Evolutionary conservation across 1,140 invertebrate species (phyloP).

Genomic region (Hycleus cichorii): DNA sequence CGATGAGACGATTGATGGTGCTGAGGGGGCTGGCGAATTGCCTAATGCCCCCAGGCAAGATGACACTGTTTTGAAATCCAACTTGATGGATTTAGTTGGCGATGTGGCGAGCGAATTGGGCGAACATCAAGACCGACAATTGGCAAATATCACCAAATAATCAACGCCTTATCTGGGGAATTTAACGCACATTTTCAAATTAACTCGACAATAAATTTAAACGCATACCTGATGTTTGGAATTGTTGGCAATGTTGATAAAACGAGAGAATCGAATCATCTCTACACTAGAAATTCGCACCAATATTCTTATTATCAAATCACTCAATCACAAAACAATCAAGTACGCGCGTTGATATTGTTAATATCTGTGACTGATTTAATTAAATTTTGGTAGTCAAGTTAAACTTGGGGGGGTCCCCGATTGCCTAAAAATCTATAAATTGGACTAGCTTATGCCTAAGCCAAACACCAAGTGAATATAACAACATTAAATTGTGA

Average conservation of each 20-base stretch:
- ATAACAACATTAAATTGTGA: slow-evolving; percentile 44
- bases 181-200: too few relatives aligned
- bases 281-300: too few relatives aligned
- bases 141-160: too few relatives aligned
- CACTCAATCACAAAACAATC: slow-evolving; percentile 35
- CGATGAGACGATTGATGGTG: slow-evolving; percentile 11
- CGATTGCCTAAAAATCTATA: slow-evolving; percentile 1
- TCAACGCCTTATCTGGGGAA: too few relatives aligned
- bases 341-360: slow-evolving; percentile 37
- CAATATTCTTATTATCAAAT: too few relatives aligned
- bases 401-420: slow-evolving; percentile 33
- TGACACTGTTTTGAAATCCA: slow-evolving; percentile 49
- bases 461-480: slow-evolving; percentile 42
- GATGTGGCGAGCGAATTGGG: background rate
- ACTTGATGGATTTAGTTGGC: slow-evolving; percentile 40
- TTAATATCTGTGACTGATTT: slow-evolving; percentile 44
- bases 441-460: slow-evolving; percentile 43
- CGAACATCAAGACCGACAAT: too few relatives aligned
- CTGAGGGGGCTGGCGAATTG: slow-evolving; percentile 42
- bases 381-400: slow-evolving; percentile 41
- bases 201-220: too few relatives aligned
- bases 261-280: too few relatives aligned
- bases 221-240: too few relatives aligned
- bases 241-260: too few relatives aligned
- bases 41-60: slow-evolving; percentile 41